Evolutionary conservation across 2,113 vertebrate genomes (phyloP), one percentile per base, ranked within the genome.

Genomic region (Ursus arctos): DNA sequence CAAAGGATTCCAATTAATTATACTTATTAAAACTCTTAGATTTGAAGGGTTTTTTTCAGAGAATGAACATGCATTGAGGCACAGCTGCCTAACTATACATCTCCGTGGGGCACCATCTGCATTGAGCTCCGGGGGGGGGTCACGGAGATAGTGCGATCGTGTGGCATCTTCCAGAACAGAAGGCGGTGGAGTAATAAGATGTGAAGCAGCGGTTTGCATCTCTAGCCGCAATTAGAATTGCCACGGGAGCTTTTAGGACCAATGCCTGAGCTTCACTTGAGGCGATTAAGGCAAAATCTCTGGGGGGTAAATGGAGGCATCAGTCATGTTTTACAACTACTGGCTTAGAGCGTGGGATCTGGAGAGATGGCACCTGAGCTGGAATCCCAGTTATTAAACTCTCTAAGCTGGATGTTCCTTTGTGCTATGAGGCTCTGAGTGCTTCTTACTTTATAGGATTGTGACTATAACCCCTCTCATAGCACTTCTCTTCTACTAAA

Each of bases 221-320:
- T 97, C 55, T 67, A 33, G 28, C 69, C 57, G 26, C 18, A 59
- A 33, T 63, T 53, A 87, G 40, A 84, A 65, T 82, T 93, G 2
- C 67, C 84, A 93, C 26, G 22, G 76, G 63, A 96, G 0, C 0
- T 72, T 90, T 97, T 63, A 72, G 40, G 26, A 91, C 40, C 89
- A 76, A 55, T 55, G 76, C 16, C 74, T 94, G 53, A 71, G 36
- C 76, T 71, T 80, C 40, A 40, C 19, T 71, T 31, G 22, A 72
- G 28, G 61, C 7, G 91, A 85, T 94, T 84, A 92, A 85, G 33
- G 77, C 2, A 84, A 89, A 93, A 33, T 92, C 61, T 95, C 90
- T 67, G 12, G 2, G 26, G 43, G 40, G 11, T 82, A 9, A 24
- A 74, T 72, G 12, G 67, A 94, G 16, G 40, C 15, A 89, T 76